Conservation (phyloP, 2,797 vertebrate genomes). For the Selene dorsalis region DNA sequence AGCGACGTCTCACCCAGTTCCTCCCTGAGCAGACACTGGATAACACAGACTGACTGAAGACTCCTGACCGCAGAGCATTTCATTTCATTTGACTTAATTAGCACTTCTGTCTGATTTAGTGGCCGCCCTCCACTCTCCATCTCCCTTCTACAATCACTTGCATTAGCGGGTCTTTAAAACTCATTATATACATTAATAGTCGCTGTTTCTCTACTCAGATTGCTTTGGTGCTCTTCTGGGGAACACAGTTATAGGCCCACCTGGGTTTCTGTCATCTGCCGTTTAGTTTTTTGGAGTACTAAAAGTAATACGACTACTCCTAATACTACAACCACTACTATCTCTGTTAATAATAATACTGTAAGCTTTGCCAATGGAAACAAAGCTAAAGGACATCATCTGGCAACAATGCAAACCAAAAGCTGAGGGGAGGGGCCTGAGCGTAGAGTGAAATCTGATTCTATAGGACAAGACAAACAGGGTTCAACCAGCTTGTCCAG, state of each 20-base stretch:
- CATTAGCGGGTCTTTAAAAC: neutral
- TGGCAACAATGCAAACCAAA: no score
- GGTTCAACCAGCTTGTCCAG: no score
- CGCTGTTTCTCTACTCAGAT: neutral
- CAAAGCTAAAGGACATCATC: no score
- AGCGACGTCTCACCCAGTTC: neutral
- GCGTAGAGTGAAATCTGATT: no score
- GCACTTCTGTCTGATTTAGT: neutral
- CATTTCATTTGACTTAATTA: neutral
- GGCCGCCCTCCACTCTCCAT: no score
- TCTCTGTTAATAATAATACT: neutral
- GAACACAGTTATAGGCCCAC: neutral
- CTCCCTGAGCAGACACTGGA: constrained; percentile 14
- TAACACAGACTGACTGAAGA: constrained; percentile 20
- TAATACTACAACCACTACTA: neutral
- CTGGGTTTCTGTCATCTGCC: neutral
- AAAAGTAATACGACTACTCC: neutral
- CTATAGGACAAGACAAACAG: no score
- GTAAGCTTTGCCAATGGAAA: neutral
- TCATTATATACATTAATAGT: neutral
- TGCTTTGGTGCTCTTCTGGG: neutral
- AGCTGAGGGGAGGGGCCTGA: no score
- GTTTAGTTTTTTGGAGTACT: neutral
- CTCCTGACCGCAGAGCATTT: constrained; percentile 16
- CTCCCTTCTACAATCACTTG: no score